Conservation (phyloP, 2,113 vertebrate species). For the Chloroceryle aenea region DNA sequence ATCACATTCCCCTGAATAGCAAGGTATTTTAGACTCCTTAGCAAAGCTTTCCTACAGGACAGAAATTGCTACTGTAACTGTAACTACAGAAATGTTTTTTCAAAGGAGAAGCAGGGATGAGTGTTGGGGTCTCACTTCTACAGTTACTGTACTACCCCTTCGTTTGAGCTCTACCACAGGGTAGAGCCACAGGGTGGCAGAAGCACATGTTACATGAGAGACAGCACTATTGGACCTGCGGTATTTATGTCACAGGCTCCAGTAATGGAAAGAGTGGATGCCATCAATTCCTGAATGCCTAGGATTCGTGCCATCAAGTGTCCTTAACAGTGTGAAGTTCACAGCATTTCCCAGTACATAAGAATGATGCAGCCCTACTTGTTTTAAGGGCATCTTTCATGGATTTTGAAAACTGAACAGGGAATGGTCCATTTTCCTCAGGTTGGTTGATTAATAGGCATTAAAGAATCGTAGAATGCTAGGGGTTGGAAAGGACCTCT, state of each 20-base stretch:
- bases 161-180: background rate
- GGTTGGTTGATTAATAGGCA: background rate
- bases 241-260: fast-evolving
- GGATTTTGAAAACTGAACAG: background rate
- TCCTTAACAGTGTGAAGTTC: background rate
- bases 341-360: background rate
- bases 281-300: fast-evolving
- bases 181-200: background rate
- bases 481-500: too few species aligned
- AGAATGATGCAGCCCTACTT: background rate
- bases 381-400: background rate
- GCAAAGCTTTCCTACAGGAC: background rate
- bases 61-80: background rate
- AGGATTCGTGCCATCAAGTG: background rate
- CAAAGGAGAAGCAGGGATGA: background rate
- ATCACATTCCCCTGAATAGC: background rate
- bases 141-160: background rate
- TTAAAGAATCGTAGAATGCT: background rate
- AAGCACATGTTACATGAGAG: fast-evolving
- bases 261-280: background rate
- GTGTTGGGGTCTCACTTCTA: background rate
- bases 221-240: background rate
- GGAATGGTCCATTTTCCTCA: background rate
- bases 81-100: background rate
- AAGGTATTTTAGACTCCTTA: background rate